Base-by-base conservation (phyloP, 2,888 invertebrate species). In the Acleris laterana region DNA sequence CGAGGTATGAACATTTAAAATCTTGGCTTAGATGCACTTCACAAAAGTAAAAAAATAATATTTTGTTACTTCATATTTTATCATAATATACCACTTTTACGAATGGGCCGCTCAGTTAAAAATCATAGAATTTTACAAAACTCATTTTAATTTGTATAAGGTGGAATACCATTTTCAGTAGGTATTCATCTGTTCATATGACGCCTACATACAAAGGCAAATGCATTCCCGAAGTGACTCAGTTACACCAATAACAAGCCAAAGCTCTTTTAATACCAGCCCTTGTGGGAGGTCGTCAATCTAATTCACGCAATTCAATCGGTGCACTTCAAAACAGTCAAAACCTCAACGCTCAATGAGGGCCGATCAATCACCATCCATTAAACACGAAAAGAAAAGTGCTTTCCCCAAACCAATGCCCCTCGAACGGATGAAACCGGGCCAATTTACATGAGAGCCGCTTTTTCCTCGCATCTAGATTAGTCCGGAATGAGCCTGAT, bases 401-500 rank as follows among this genome's bases (percentile, higher is more conserved):
- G 90, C 88, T 91, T 90, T 88, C 89, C 90, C 90, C 90, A 85
- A 84, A 81, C 89, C 88, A 89, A 90, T 90, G 92, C 89, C 90
- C 88, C 91, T 91, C 86, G 84, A 90, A 66, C 51, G 66, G 61
- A 61, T 66, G 61, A 66, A 66, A 88, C 91, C 88, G 89, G 89
- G 82, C 90, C 91, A 92, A 93, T 93, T 93, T 93, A 92, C 93
- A 93, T 93, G 92, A 92, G 92, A 92, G 92, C 90, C 91, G 90
- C 91, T 91, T 92, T 92, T 92, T 92, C 92, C 89, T 89, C 88
- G 89, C 89, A 89, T 88, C 89, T 90, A 93, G 93, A 93, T 93
- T 93, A 93, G 92, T 90, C 88, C 84, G 81, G 91, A 91, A 91
- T 92, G 93, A 93, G 91, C 90, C 93, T 93, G 93, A 93, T 93